phyloP scores from a whole-genome alignment of 2,113 vertebrate species.

The Rhinoderma darwinii region DNA sequence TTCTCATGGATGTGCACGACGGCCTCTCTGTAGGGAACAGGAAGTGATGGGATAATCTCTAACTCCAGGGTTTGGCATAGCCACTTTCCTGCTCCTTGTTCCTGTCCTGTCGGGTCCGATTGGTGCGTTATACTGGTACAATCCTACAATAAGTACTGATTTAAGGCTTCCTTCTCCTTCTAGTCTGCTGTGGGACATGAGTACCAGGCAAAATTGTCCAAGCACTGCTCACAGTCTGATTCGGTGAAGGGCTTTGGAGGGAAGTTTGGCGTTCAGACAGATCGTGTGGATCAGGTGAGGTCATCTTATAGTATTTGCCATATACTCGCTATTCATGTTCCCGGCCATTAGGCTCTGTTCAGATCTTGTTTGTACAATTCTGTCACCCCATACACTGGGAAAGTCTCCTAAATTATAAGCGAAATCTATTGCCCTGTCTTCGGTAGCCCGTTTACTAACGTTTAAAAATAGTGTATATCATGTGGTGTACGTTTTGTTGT shows the following conservation, averaged over 20 bases:
- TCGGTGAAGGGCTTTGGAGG: conserved; percentile 92
- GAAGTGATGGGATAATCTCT: conserved; percentile 21
- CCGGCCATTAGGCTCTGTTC: neutral
- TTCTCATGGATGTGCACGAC: neutral
- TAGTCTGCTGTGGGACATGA: conserved; percentile 96
- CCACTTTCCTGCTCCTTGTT: conserved; percentile 7
- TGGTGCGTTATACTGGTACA: neutral
- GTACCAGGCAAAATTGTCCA: conserved; percentile 89
- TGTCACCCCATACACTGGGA: no score
- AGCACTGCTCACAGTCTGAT: conserved; percentile 95
- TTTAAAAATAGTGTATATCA: no score
- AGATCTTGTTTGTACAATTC: no score
- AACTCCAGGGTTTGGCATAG: neutral
- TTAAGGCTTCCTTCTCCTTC: neutral
- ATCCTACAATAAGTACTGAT: neutral
- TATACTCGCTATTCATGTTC: neutral
- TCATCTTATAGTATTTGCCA: neutral
- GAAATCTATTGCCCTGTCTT: no score
- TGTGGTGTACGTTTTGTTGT: no score
- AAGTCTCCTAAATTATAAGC: no score
- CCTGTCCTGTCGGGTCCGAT: conserved; percentile 3
- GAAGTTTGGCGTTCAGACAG: conserved; percentile 91
- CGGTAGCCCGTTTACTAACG: no score
- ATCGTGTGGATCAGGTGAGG: conserved; percentile 92
- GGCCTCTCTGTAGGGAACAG: neutral